These are phyloP conservation scores for Actinia tenebrosa DNA, from an alignment of 64 coral and sea anemone genomes.

Conservation along the genomic window DNA sequence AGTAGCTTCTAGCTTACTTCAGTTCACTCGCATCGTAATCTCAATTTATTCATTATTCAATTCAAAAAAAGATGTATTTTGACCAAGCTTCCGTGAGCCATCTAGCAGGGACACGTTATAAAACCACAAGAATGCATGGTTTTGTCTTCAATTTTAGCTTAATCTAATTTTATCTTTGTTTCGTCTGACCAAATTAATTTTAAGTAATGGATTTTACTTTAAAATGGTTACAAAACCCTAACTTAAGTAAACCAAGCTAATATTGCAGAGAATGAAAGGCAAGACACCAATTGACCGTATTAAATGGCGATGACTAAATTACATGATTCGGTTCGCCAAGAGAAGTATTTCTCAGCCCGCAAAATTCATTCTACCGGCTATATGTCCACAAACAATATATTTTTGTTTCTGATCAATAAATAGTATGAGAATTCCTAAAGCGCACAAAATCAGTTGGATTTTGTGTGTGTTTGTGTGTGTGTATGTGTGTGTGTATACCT, in stretches of 20 bases:
- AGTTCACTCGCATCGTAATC: not conserved
- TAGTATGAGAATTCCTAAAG: not conserved
- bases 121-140: not conserved
- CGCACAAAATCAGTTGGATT: not conserved
- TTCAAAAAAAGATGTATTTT: not conserved
- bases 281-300: not conserved
- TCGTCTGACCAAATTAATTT: conserved; percentile 4
- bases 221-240: not conserved
- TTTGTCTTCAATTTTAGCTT: not conserved
- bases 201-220: not conserved
- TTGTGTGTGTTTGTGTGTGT: not conserved
- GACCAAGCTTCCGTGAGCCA: not conserved
- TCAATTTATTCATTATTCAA: not conserved
- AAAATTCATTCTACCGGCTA: not conserved
- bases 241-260: not conserved
- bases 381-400: too few species aligned
- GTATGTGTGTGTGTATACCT: not conserved
- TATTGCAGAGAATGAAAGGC: not conserved
- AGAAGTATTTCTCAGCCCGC: not conserved
- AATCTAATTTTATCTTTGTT: not conserved
- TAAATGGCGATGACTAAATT: not conserved
- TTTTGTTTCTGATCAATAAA: too few species aligned
- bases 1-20: not conserved
- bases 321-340: not conserved
- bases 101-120: not conserved